phyloP scores from a whole-genome alignment of 2,797 vertebrate species.

The Macrochelys suwanniensis region DNA sequence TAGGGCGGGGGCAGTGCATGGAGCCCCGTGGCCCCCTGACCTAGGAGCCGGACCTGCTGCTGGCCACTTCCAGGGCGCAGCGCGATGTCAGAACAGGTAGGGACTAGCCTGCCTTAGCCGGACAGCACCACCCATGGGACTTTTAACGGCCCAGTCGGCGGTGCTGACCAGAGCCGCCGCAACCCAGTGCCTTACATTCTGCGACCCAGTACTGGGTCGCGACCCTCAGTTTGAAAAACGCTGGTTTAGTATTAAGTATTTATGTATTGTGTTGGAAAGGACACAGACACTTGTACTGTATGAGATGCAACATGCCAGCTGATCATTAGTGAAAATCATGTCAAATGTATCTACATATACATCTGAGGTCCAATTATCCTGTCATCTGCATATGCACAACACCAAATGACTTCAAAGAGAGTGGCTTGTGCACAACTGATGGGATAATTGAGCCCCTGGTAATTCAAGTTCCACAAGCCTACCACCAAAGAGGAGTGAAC shows the following conservation, averaged over 20 bases:
- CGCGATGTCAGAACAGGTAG: no score
- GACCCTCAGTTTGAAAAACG: background rate
- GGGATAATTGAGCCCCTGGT: background rate
- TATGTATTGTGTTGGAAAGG: background rate
- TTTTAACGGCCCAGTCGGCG: no score
- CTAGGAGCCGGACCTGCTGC: no score
- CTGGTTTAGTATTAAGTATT: background rate
- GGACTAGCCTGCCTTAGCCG: no score
- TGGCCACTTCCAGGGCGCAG: no score
- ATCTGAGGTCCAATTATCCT: background rate
- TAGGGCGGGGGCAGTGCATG: no score
- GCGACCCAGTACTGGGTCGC: no score
- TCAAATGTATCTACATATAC: background rate
- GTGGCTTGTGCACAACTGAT: accelerated
- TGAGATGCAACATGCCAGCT: background rate
- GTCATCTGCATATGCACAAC: background rate
- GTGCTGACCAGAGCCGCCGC: no score
- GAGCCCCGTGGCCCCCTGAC: no score
- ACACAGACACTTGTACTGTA: background rate
- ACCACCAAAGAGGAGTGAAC: background rate
- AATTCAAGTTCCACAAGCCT: background rate
- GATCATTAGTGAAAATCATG: background rate
- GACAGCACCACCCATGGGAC: no score
- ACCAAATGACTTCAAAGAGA: background rate
- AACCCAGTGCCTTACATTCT: no score